phyloP scores from a whole-genome alignment of 2,797 vertebrate species.

The Macrochelys suwanniensis region DNA sequence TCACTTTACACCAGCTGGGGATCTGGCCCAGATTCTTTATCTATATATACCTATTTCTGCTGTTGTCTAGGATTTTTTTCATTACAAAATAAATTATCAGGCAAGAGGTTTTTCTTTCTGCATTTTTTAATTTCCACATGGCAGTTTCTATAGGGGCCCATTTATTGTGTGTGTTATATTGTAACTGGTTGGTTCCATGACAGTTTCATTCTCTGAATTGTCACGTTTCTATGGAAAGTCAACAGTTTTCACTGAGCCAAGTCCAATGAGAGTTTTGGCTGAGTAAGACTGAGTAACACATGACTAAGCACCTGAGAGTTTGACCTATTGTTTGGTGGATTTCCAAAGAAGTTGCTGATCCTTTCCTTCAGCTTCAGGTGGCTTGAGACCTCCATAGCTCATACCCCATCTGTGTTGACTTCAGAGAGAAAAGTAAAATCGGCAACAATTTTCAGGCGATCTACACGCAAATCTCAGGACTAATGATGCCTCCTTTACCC shows the following conservation, averaged over 20 bases:
- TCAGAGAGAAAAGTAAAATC: background rate
- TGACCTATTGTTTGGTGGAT: background rate
- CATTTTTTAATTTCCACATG: background rate
- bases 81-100: background rate
- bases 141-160: fast-evolving
- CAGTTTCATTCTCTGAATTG: background rate
- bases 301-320: background rate
- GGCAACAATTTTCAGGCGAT: background rate
- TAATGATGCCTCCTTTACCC: background rate
- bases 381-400: background rate
- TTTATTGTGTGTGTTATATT: background rate
- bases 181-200: background rate
- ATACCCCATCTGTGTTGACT: background rate
- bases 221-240: background rate
- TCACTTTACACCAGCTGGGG: background rate
- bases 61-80: background rate
- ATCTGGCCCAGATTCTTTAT: fast-evolving
- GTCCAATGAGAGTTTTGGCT: background rate
- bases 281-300: background rate
- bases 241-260: background rate
- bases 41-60: background rate
- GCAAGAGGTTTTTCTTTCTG: background rate
- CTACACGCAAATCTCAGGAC: background rate
- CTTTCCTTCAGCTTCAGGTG: background rate
- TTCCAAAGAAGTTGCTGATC: background rate